phyloP scores from a whole-genome alignment of 2,113 vertebrate genomes.

The Crocuta crocuta region DNA sequence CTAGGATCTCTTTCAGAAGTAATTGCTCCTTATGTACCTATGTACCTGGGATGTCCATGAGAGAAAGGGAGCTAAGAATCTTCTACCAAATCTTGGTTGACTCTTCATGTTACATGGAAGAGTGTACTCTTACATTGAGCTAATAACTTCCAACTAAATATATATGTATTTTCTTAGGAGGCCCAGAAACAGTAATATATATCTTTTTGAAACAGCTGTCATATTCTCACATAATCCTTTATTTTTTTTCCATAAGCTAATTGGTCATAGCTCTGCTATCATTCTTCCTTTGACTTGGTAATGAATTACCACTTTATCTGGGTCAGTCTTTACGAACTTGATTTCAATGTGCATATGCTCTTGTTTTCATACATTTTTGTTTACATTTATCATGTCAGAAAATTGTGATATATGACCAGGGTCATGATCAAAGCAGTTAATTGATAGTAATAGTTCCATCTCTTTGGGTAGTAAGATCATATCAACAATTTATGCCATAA shows the following conservation, averaged over 20 bases:
- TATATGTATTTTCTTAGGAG: neutral
- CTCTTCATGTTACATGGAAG: neutral
- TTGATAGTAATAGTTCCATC: neutral
- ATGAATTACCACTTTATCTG: neutral
- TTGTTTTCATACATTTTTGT: neutral
- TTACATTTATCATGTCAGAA: neutral
- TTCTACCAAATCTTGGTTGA: neutral
- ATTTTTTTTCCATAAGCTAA: neutral
- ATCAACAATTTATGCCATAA: neutral
- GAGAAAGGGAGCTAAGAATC: neutral
- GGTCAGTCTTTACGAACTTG: neutral
- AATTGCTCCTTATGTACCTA: no score
- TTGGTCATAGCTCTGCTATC: neutral
- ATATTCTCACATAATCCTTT: neutral
- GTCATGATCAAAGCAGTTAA: neutral
- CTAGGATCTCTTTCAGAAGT: neutral
- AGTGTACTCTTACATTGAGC: neutral
- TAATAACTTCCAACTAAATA: neutral
- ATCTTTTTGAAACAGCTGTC: neutral
- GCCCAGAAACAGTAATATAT: neutral
- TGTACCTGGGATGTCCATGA: rapidly evolving
- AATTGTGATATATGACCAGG: neutral
- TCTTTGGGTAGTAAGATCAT: neutral
- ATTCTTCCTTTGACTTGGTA: neutral
- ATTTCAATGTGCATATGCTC: neutral